Conservation (phyloP, 2,113 vertebrate species). For the Tringa solitaria region DNA sequence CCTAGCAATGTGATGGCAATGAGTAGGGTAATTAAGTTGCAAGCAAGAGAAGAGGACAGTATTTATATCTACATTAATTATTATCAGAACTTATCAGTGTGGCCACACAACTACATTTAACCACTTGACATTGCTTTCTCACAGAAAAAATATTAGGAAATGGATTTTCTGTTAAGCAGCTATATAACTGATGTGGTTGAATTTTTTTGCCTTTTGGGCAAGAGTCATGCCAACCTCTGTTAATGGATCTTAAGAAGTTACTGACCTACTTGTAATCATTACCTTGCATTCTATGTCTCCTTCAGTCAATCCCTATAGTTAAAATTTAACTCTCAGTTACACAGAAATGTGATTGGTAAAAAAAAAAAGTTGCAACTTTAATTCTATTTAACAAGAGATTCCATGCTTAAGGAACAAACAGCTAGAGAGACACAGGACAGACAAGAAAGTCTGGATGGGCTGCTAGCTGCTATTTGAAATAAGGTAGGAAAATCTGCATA, state of each 20-base stretch:
- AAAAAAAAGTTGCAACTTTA: not conserved
- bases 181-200: not conserved
- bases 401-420: rapidly evolving
- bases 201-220: not conserved
- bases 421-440: not conserved
- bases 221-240: not conserved
- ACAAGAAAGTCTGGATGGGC: not conserved
- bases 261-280: not conserved
- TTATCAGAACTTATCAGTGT: not conserved
- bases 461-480: not conserved
- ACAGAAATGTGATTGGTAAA: not conserved
- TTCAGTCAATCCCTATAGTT: not conserved
- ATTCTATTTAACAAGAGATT: not conserved
- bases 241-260: not conserved
- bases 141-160: not conserved
- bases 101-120: not conserved
- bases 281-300: not conserved
- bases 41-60: not conserved
- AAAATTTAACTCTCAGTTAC: not conserved
- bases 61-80: not conserved
- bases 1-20: not conserved
- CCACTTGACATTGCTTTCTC: not conserved
- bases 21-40: not conserved
- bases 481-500: not conserved
- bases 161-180: not conserved